phyloP scores from a whole-genome alignment of 2,797 vertebrate species.

The Propithecus deckenii region DNA sequence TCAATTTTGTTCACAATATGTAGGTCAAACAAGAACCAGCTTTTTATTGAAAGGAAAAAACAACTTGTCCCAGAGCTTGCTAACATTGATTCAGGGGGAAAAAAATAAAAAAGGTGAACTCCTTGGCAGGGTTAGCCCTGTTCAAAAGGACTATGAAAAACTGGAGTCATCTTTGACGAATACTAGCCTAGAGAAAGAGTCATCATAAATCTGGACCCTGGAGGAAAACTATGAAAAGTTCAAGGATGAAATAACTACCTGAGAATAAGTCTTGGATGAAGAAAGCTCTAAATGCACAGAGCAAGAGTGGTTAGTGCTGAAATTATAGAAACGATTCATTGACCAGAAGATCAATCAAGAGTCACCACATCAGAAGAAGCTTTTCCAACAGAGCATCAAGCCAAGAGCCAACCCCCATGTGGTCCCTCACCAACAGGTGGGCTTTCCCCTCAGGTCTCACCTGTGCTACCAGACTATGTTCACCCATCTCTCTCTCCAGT shows the following conservation, averaged over 20 bases:
- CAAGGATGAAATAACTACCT: background rate
- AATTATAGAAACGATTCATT: background rate
- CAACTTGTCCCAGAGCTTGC: background rate
- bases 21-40: background rate
- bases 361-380: background rate
- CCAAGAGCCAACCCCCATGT: background rate
- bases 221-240: background rate
- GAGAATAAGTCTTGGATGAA: background rate
- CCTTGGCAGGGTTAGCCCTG: background rate
- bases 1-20: constrained; percentile 21
- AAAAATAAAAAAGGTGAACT: background rate
- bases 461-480: background rate
- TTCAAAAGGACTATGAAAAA: constrained; percentile 29
- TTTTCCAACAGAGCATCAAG: background rate
- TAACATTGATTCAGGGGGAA: background rate
- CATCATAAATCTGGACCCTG: background rate
- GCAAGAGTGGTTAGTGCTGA: background rate
- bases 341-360: background rate
- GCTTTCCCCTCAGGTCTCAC: background rate
- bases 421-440: background rate
- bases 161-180: constrained; percentile 40
- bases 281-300: background rate
- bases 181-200: background rate
- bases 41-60: background rate
- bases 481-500: background rate